Percentiles rank a stretch among this genome's conserved stretches.
Conservation (phyloP, 2,888 invertebrate species). For the Leptinotarsa juncta region DNA sequence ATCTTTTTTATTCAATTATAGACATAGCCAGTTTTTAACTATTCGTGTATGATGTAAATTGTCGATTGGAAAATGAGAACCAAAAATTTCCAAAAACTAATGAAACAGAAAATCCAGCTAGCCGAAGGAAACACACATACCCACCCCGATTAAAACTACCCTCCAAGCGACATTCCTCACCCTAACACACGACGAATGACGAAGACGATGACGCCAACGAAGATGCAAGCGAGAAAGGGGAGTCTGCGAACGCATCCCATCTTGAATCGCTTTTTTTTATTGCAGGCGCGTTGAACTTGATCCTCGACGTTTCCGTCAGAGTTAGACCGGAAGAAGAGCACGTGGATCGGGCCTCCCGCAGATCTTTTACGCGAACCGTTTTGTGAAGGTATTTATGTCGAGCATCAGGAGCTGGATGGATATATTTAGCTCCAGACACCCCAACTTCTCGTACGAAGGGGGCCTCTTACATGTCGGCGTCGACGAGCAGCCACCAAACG, state of each 20-base stretch:
- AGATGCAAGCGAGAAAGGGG: not conserved
- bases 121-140: too few species aligned
- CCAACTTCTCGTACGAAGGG: slow-evolving; percentile 28
- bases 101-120: too few species aligned
- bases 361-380: slow-evolving; percentile 12
- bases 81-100: too few species aligned
- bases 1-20: too few species aligned
- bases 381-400: slow-evolving; percentile 31
- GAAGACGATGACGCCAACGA: not conserved
- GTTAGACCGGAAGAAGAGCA: slow-evolving; percentile 44
- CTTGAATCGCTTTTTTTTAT: slow-evolving; percentile 28
- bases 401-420: slow-evolving; percentile 10
- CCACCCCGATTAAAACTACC: too few species aligned
- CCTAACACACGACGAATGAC: too few species aligned
- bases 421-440: slow-evolving; percentile 39
- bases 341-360: slow-evolving; percentile 38
- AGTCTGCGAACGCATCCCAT: not conserved
- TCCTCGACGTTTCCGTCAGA: slow-evolving; percentile 41
- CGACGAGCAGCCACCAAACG: not conserved
- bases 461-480: slow-evolving; percentile 13
- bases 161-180: too few species aligned
- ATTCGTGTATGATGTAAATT: too few species aligned
- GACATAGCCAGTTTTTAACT: too few species aligned
- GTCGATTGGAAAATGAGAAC: too few species aligned
- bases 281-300: slow-evolving; percentile 38